Evolutionary conservation across 30 jellyfish, hydroid and myxozoan species (phyloP), one percentile per base, ranked within the genome.

Genomic region (Aurelia aurita complex sp. Pacific): DNA sequence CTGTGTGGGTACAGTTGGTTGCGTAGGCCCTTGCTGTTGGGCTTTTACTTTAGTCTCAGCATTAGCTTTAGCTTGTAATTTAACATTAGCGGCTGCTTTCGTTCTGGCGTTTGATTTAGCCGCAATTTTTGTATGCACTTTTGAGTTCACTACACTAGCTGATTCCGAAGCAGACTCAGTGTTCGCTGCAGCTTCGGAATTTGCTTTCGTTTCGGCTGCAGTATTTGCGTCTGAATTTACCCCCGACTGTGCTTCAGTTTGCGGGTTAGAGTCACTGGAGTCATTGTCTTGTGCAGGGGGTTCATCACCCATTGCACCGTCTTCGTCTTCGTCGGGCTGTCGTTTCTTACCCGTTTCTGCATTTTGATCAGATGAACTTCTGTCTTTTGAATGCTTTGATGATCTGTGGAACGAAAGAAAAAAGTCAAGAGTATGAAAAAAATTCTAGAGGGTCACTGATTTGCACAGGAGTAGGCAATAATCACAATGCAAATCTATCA

Each of bases 11-110:
- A 29, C 77, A 6, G 92, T 83, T 43, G 97, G 89, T 14, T 94
- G 94, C 4, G 91, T 86, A 8, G 98, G 98, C n/a, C 91, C 90
- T 60, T 96, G 92, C 68, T 84, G 97, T 38, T 91, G 73, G 10
- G 97, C 89, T 34, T 85, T 70, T 3, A 96, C 98, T 76, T 91
- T 96, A 6, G 98, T 90, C 64, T 91, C 96, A 33, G 97, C 87
- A 73, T 86, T 81, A 2, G 99, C 97, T 57, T 91, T 87, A 17
- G 98, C 99, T 55, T 72, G 88, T 9, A 97, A 82, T 74, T 95
- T 96, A 40, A 91, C 99, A 68, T 91, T 90, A 7, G 99, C 98
- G 10, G 99, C 99, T n/a, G 99, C 97, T 64, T 92, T 92, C 34
- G 99, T 77, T n/a, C 94, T 62, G 9, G 99, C 99, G 82, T 96